Evolutionary conservation across 2,797 vertebrate species (phyloP), one percentile per base, ranked within the genome.

Genomic region (Danio albolineatus): DNA sequence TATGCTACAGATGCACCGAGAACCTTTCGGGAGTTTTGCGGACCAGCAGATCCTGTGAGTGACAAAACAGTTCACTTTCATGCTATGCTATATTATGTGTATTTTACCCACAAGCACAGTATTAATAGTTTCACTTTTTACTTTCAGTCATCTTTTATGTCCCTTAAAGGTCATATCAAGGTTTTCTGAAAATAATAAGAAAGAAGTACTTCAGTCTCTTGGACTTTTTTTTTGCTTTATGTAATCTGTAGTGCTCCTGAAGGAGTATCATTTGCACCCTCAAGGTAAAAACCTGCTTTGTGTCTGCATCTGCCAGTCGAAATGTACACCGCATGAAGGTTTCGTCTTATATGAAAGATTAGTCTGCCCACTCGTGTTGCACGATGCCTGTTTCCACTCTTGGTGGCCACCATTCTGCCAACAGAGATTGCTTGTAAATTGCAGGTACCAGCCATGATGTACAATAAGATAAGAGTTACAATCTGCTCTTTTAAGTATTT

Each of bases 41-140:
- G 97, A 14, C 97, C 98, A 16, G 90, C 94, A 7, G 96, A 99
- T 87, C 97, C 98, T 61, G 98, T 99, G 92, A 97, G 97, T 97
- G 57, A 73, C 64, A 60, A 59, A 66, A 69, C 10, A 7, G 3
- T 46, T 73, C 7, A 39, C 36, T 65, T 9, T 41, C 61, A 7
- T 12, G 6, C 38, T 2, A 14, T 44, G 44, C n/a, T 57, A 10
- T 57, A 10, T 57, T 41, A 7, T 54, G 36, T 66, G 43, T 39
- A 17, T 53, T 70, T 4, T 8, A 44, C 10, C 49, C 49, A 71
- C 67, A 71, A 54, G n/a, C 36, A 54, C 19, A 39, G 36, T 10
- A 56, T 17, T 19, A 9, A 43, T 56, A 1, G 2, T 57, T 10
- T 17, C 0, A 17, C 10, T 49, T 8, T 28, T 3, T 28, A 28